Base-by-base conservation (phyloP, 2,888 invertebrate species). In the Synergus laeviventris region DNA sequence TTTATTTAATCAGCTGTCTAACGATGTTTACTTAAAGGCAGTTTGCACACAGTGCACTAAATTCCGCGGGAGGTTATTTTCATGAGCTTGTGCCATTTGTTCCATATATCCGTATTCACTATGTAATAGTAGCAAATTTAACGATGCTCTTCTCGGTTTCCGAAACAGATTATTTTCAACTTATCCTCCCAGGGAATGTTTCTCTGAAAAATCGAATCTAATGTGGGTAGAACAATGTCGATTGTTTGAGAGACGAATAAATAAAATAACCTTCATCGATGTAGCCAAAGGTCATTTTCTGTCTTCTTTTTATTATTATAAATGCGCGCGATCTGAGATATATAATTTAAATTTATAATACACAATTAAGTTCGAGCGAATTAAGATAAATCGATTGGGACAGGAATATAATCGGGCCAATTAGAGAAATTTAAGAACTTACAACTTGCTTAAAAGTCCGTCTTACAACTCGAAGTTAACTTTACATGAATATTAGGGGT, bases 61-160 rank as follows among this genome's bases (percentile, higher is more conserved):
- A 42, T 66, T 66, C 66, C 66, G 42, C 21, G 45, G 42, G 66
- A 66, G 42, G 66, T 66, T 66, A 66, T 66, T 66, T 66, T 66
- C 21, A 66, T 24, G 42, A 66, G 42, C 24, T 14, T 24, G 39
- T 66, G 66, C 66, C 42, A 66, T 66, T 66, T 39, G 66, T 66
- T 39, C 66, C 66, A 66, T 66, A 42, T 66, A 66, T 66, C 45
- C 14, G 42, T 66, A 39, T 18, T 42, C 18, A 66, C 21, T 42
- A 45, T 42, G 66, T 45, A 66, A 24, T 39, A 42, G 18, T 24
- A 8, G 66, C 24, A 45, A 16, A 66, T 66, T 45, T 45, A 66
- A 66, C 66, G 66, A 21, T 42, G 49, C 49, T n/a, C 49, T 66
- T 2, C 24, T 45, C 31, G 70, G n/a, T 31, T 18, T 45, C 49